Evolutionary conservation across 2,113 vertebrate genomes (phyloP).

Genomic region (Copsychus sechellarum): DNA sequence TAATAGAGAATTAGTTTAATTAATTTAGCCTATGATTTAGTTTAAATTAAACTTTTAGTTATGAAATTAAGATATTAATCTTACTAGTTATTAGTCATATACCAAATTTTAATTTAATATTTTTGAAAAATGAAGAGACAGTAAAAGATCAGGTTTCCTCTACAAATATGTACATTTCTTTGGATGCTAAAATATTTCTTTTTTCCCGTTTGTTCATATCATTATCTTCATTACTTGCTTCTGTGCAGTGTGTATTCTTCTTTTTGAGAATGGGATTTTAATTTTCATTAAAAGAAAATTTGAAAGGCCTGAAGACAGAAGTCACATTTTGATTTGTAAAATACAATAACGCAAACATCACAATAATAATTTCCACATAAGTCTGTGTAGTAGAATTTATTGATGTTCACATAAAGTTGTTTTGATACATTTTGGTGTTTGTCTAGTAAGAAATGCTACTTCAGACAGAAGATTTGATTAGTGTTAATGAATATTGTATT

Average conservation of each 20-base stretch:
- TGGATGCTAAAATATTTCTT: not conserved
- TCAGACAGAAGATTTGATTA: not conserved
- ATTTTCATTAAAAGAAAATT: not conserved
- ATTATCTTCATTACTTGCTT: not conserved
- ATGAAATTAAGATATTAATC: not conserved
- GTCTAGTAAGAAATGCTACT: not conserved
- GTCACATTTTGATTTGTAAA: not conserved
- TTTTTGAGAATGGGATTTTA: not conserved
- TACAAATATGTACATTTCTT: not conserved
- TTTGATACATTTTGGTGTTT: not conserved
- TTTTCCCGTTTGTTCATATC: not conserved
- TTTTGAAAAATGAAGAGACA: not conserved
- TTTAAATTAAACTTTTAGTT: not conserved
- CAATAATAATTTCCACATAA: not conserved
- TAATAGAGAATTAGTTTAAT: too few relatives aligned
- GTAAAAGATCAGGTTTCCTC: not conserved
- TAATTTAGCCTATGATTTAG: not conserved
- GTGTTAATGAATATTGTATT: not conserved
- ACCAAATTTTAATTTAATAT: not conserved
- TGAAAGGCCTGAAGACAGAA: not conserved
- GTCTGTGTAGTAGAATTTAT: not conserved
- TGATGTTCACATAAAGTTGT: not conserved
- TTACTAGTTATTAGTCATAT: not conserved
- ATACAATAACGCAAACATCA: not conserved
- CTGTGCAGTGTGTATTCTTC: not conserved